Evolutionary conservation across 2,888 invertebrate genomes (phyloP).

Genomic region (Hipparchia semele): DNA sequence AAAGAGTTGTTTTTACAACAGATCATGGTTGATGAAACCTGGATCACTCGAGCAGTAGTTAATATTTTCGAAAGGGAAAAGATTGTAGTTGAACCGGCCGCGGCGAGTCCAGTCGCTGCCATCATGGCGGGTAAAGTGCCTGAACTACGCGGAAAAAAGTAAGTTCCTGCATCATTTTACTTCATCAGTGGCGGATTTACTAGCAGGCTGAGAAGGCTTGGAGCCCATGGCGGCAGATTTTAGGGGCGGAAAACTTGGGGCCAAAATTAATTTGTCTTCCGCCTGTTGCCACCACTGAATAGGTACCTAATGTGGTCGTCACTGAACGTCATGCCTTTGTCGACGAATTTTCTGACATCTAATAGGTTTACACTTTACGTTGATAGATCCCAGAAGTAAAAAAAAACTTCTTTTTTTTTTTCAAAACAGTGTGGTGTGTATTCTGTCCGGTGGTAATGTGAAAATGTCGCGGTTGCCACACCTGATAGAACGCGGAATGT

Average conservation of each 20-base stretch:
- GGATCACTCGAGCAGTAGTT: not conserved
- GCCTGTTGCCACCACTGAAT: no score
- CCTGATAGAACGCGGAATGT: conserved; percentile 92
- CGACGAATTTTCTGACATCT: no score
- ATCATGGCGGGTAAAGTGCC: conserved; percentile 86
- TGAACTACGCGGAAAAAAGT: not conserved
- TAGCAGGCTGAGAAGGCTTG: no score
- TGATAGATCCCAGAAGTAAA: no score
- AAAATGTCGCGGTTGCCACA: conserved; percentile 92
- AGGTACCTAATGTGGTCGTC: no score
- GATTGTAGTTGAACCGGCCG: not conserved
- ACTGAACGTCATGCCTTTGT: no score
- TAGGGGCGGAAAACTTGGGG: no score
- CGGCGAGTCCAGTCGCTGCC: not conserved
- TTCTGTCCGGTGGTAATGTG: conserved; percentile 80
- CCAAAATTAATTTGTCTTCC: no score
- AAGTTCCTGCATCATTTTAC: not conserved
- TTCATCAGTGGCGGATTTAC: no score
- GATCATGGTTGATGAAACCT: not conserved
- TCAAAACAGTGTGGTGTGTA: not conserved
- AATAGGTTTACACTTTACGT: not conserved
- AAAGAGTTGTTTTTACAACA: not conserved
- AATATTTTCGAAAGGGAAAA: not conserved
- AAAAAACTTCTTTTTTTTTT: not conserved
- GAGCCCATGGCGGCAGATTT: no score